phyloP scores from a whole-genome alignment of 2,113 vertebrate genomes.

The Sinocyclocheilus maitianheensis region DNA sequence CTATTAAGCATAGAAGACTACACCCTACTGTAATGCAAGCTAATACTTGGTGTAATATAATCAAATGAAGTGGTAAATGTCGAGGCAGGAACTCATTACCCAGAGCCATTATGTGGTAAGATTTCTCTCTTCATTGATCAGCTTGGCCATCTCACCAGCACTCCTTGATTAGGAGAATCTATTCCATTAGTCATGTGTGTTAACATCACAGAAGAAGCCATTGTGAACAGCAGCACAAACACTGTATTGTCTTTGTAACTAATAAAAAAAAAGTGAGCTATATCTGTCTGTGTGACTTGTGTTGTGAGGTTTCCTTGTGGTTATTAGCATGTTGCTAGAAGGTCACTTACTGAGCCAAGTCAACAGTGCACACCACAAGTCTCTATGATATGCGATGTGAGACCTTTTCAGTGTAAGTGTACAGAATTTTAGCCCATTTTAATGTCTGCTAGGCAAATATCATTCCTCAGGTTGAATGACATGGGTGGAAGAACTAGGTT shows the following conservation, averaged over 20 bases:
- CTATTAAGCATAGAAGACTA: not conserved
- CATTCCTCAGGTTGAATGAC: not conserved
- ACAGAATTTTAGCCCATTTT: not conserved
- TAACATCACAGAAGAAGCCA: not conserved
- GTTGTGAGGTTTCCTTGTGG: not conserved
- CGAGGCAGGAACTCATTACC: slow-evolving; percentile 18
- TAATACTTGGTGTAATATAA: slow-evolving; percentile 9
- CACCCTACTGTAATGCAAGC: slow-evolving; percentile 22
- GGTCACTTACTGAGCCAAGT: not conserved
- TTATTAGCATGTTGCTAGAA: not conserved
- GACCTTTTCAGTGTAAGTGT: not conserved
- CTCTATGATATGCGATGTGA: not conserved
- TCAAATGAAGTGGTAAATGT: slow-evolving; percentile 15
- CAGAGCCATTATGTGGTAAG: slow-evolving; percentile 18
- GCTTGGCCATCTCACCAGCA: slow-evolving; percentile 20
- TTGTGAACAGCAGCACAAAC: not conserved
- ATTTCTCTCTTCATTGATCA: slow-evolving; percentile 25
- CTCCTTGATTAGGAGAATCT: slow-evolving; percentile 18
- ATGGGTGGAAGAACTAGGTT: not conserved
- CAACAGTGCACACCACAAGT: not conserved
- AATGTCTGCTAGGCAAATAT: not conserved
- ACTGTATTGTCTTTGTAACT: not conserved
- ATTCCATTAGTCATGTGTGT: not conserved
- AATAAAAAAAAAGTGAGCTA: too few species aligned
- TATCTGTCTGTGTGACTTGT: not conserved